phyloP scores from a whole-genome alignment of 2,113 vertebrate genomes.

The Hyaena hyaena region DNA sequence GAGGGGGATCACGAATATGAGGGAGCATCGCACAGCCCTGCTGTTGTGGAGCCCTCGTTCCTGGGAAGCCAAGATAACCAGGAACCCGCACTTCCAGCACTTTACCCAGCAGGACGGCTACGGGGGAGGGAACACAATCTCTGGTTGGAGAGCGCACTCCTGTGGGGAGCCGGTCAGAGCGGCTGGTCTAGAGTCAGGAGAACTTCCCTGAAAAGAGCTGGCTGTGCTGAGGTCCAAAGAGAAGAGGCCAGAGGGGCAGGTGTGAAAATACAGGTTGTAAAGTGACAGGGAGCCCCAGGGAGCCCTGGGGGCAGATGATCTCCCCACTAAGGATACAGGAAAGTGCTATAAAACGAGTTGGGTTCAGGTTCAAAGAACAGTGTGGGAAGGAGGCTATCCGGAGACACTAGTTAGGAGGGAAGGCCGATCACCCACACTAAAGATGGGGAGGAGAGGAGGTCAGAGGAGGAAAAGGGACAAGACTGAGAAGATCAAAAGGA shows the following conservation, averaged over 20 bases:
- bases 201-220: background rate
- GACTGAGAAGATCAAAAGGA: background rate
- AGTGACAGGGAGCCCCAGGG: background rate
- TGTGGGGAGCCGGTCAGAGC: background rate
- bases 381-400: background rate
- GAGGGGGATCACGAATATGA: no score
- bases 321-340: background rate
- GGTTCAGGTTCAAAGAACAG: background rate
- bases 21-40: background rate
- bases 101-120: background rate
- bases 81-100: background rate
- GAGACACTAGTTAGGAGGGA: background rate
- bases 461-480: background rate
- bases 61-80: background rate
- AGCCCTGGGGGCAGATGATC: background rate
- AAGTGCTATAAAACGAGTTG: background rate
- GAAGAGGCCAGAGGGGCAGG: background rate
- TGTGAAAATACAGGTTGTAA: background rate
- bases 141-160: fast-evolving
- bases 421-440: background rate
- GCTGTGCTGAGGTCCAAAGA: background rate
- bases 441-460: background rate
- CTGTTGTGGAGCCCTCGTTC: background rate
- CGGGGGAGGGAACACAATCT: fast-evolving
- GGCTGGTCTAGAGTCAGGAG: no score